A percentile compares a stretch with the other conserved stretches of the same genome.
These are phyloP conservation scores for Saturnia japonica DNA, from an alignment of 2,888 invertebrate species.

Conservation along the genomic window DNA sequence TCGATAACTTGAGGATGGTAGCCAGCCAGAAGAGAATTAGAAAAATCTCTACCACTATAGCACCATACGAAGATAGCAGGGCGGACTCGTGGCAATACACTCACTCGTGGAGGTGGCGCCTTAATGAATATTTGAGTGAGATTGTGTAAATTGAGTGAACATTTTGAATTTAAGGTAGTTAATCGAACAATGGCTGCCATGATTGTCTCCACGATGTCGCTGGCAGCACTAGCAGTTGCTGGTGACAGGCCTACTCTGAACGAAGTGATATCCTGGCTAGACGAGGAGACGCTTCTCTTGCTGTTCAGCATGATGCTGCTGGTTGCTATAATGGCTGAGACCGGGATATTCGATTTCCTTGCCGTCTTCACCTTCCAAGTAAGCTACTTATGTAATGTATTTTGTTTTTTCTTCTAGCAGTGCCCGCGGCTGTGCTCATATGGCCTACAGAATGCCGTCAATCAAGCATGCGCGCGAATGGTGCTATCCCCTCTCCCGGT, in stretches of 20 bases:
- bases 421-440: too few relatives aligned
- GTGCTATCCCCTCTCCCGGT: too few relatives aligned
- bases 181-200: constrained; percentile 91
- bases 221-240: constrained; percentile 86
- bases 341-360: constrained; percentile 91
- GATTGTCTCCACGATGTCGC: constrained; percentile 86
- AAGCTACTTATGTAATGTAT: constrained; percentile 29
- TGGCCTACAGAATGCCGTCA: too few relatives aligned
- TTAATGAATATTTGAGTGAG: too few relatives aligned
- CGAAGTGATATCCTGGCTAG: constrained; percentile 91
- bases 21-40: too few relatives aligned
- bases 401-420: too few relatives aligned
- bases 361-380: constrained; percentile 90
- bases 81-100: too few relatives aligned
- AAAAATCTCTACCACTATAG: too few relatives aligned
- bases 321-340: constrained; percentile 91
- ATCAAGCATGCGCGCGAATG: too few relatives aligned
- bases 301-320: constrained; percentile 94
- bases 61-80: too few relatives aligned
- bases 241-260: constrained; percentile 88
- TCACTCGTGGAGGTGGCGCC: too few relatives aligned
- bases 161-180: constrained; percentile 78
- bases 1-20: too few relatives aligned
- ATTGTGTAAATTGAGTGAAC: background rate
- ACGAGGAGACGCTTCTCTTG: constrained; percentile 87